Base-by-base conservation (phyloP, 2,888 invertebrate species). In the Meiosimyza platycephala region DNA sequence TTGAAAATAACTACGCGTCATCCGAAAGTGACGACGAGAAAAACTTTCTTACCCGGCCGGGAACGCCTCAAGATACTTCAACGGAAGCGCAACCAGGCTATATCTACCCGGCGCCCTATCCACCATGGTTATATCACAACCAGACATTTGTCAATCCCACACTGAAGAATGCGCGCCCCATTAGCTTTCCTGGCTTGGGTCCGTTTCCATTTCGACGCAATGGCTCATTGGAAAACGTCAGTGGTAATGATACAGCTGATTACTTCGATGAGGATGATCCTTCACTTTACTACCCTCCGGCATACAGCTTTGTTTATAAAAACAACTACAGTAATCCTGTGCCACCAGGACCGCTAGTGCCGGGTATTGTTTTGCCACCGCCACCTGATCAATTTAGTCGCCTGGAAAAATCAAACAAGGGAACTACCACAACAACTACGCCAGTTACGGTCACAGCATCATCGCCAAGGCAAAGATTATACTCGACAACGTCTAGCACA, bases 221-320 rank as follows among this genome's bases (percentile, higher is more conserved):
- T 87, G 89, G 89, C 85, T 80, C 78, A 3, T 68, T 81, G 40
- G 82, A 76, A 16, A 80, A 59, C 65, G 76, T 40, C 15, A 93
- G 93, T 88, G 90, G 91, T 80, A 40, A 40, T 40, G 40, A 7
- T 40, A 40, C 40, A 40, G 91, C 93, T 75, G 94, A 94, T 84
- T 91, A 92, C 79, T 92, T 93, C 88, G 95, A 95, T 89, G 95
- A 94, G 88, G 95, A 96, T 88, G 95, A 96, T 90, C 95, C 95
- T 82, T 94, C 95, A 79, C 92, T 95, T 71, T 96, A 95, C 84
- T 95, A 96, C 90, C 95, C 95, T 82, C 95, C 95, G 83, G 95
- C 95, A 15, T 96, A 96, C 89, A 95, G 94, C 87, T 94, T 94
- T 89, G 93, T 93, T 78, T 95, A 93, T 87, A 92, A 91, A 84